Conservation (phyloP, 2,888 invertebrate species). For the Catocala fraxini region DNA sequence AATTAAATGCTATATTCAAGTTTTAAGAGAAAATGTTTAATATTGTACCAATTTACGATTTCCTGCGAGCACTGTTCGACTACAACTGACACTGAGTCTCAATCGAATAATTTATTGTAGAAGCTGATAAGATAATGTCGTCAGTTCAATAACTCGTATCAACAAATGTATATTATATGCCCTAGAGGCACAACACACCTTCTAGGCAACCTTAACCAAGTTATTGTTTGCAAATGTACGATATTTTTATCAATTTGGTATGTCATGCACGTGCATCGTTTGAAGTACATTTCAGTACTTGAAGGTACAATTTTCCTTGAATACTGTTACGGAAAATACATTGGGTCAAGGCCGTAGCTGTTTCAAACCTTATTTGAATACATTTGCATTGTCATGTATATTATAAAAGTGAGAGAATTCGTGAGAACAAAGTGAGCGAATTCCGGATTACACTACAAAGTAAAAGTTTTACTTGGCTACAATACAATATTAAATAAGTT, state of each 20-base stretch:
- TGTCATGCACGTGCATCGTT: constrained; percentile 50
- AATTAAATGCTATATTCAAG: constrained; percentile 38
- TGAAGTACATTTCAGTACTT: constrained; percentile 40
- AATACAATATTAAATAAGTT: constrained; percentile 6
- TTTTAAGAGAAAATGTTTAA: constrained; percentile 8
- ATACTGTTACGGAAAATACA: constrained; percentile 53
- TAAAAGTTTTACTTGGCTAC: constrained; percentile 19
- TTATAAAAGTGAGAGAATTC: not conserved
- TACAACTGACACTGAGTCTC: constrained; percentile 58
- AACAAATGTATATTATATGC: constrained; percentile 57
- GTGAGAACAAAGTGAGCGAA: not conserved
- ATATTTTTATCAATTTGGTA: constrained; percentile 52
- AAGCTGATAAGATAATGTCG: constrained; percentile 77
- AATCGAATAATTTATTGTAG: constrained; percentile 69
- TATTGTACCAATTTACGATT: constrained; percentile 26
- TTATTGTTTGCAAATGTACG: constrained; percentile 63
- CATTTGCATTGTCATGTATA: not conserved
- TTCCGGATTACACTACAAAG: constrained; percentile 8
- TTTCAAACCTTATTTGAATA: constrained; percentile 20
- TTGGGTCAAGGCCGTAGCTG: constrained; percentile 63
- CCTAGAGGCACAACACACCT: constrained; percentile 50
- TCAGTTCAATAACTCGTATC: constrained; percentile 78
- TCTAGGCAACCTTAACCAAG: constrained; percentile 43
- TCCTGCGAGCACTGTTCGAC: constrained; percentile 50
- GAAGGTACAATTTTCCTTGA: constrained; percentile 53